phyloP scores from a whole-genome alignment of 2,113 vertebrate species.

The Fulmarus glacialis region DNA sequence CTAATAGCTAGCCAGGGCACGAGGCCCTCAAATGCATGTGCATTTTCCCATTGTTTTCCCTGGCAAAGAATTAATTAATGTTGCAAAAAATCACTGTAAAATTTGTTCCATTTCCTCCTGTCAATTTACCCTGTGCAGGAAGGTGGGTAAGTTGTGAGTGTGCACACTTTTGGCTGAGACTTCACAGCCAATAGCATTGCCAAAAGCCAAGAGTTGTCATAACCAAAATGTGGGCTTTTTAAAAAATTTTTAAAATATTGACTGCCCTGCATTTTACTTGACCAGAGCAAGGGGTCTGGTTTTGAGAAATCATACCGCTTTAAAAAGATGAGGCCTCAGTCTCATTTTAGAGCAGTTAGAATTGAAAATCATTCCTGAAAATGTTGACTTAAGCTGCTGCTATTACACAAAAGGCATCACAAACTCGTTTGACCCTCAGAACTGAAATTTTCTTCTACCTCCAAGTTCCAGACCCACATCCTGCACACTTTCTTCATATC shows the following conservation, averaged over 20 bases:
- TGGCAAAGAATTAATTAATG: neutral
- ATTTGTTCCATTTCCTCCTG: neutral
- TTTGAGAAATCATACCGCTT: neutral
- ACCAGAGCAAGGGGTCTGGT: neutral
- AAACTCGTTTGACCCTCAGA: conserved; percentile 18
- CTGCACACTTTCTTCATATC: conserved; percentile 11
- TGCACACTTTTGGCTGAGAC: neutral
- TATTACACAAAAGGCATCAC: neutral
- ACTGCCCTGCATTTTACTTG: neutral
- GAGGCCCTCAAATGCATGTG: neutral
- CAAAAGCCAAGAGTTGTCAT: neutral
- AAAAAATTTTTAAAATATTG: neutral
- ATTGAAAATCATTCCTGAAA: conserved; percentile 18
- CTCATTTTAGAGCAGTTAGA: neutral
- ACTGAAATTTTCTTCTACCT: conserved; percentile 1
- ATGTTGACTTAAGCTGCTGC: neutral
- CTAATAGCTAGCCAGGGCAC: neutral
- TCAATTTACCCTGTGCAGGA: neutral
- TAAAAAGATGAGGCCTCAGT: neutral
- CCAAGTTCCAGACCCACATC: neutral
- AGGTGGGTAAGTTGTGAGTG: neutral
- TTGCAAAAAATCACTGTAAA: neutral
- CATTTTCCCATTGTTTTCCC: neutral
- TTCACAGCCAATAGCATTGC: neutral
- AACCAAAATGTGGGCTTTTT: neutral